Conservation (phyloP, 2,888 invertebrate genomes). For the Cheilosia pagana region DNA sequence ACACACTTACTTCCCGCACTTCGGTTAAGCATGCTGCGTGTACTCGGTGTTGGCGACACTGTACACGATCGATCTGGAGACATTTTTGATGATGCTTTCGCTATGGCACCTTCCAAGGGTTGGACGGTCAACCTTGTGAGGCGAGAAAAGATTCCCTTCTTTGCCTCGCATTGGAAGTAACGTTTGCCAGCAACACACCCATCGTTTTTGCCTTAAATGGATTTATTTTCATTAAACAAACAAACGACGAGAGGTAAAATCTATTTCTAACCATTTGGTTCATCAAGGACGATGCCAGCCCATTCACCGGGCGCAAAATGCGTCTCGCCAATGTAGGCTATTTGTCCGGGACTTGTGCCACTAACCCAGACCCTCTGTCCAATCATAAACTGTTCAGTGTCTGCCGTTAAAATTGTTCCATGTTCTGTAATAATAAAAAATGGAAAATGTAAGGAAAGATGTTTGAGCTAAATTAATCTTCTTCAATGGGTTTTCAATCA, state of each 20-base stretch:
- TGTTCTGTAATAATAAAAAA: constrained; percentile 84
- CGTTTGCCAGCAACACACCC: constrained; percentile 96
- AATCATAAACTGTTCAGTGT: constrained; percentile 97
- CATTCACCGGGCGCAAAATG: constrained; percentile 99
- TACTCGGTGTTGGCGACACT: constrained; percentile 82
- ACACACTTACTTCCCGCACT: constrained; percentile 81
- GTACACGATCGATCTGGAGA: constrained; percentile 82
- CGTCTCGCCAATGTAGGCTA: constrained; percentile 94
- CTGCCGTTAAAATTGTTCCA: constrained; percentile 93
- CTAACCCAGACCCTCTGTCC: constrained; percentile 98
- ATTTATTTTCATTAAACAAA: neutral
- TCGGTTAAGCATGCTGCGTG: constrained; percentile 80
- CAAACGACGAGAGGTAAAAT: neutral
- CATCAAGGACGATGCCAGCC: constrained; percentile 98
- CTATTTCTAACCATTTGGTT: constrained; percentile 89
- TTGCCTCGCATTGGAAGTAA: constrained; percentile 97
- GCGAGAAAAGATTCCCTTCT: constrained; percentile 96
- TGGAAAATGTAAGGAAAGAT: too few species aligned
- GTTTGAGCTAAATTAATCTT: too few species aligned
- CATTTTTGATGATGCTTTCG: constrained; percentile 79
- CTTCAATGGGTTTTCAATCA: too few species aligned
- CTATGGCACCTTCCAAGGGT: constrained; percentile 86
- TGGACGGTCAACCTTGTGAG: constrained; percentile 92
- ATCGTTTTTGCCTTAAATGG: constrained; percentile 93
- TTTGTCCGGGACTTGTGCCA: constrained; percentile 94